phyloP scores from a whole-genome alignment of 2,888 invertebrate genomes.

The Sisyra terminalis region DNA sequence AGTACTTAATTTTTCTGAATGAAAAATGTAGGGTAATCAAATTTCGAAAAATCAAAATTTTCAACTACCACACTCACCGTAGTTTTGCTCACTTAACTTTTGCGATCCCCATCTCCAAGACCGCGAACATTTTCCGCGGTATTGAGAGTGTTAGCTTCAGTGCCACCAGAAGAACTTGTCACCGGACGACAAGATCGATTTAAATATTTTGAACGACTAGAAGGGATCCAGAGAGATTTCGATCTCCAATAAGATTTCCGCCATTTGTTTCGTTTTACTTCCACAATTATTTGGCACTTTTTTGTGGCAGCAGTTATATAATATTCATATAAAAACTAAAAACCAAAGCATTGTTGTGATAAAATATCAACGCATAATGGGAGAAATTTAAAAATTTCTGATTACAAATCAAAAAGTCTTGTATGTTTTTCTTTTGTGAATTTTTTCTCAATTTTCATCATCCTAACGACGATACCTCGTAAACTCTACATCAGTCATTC shows the following conservation, averaged over 20 bases:
- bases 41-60: too few relatives aligned
- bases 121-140: too few relatives aligned
- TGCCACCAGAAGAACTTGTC: slow-evolving; percentile 17
- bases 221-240: slow-evolving; percentile 82
- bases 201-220: slow-evolving; percentile 35
- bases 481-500: too few relatives aligned
- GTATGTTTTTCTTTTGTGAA: too few relatives aligned
- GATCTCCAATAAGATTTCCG: slow-evolving; percentile 77
- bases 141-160: slow-evolving; percentile 17
- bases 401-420: too few relatives aligned
- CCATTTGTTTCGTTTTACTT: slow-evolving; percentile 93
- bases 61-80: too few relatives aligned
- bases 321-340: slow-evolving; percentile 86
- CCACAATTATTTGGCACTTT: slow-evolving; percentile 99
- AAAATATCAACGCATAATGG: too few relatives aligned
- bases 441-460: too few relatives aligned
- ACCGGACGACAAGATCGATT: slow-evolving; percentile 11
- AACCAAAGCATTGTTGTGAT: slow-evolving; percentile 11
- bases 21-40: not conserved
- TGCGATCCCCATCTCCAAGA: too few relatives aligned
- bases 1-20: slow-evolving; percentile 2
- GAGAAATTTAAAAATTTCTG: too few relatives aligned
- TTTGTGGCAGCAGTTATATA: slow-evolving; percentile 95
- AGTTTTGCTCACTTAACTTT: too few relatives aligned
- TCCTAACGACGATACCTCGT: too few relatives aligned